Evolutionary conservation across 2,888 invertebrate species (phyloP).

Genomic region (Gisinianus flammeolus): DNA sequence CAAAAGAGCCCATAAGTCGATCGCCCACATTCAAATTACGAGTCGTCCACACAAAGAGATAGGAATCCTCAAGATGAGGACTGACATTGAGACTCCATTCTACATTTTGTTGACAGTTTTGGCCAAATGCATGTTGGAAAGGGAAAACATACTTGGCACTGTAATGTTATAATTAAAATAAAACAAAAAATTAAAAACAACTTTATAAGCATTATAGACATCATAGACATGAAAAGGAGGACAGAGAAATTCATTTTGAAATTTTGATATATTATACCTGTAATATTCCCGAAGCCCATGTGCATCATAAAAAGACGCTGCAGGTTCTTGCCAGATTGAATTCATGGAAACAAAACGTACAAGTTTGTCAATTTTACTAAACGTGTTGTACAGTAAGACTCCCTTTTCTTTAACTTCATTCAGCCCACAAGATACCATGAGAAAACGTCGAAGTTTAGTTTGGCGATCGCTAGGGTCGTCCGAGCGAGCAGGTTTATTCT

Average conservation of each 20-base stretch:
- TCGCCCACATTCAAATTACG: not conserved
- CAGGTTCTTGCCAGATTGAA: not conserved
- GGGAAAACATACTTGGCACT: slow-evolving; percentile 5
- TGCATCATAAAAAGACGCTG: not conserved
- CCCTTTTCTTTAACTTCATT: too few species aligned
- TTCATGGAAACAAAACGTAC: not conserved
- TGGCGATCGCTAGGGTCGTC: too few species aligned
- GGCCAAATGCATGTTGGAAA: not conserved
- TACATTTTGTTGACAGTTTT: not conserved
- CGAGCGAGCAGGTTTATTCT: too few species aligned
- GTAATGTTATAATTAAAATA: not conserved
- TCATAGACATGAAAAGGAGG: not conserved
- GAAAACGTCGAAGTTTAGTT: too few species aligned
- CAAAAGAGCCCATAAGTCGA: not conserved
- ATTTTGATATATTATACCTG: not conserved
- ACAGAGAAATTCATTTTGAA: not conserved
- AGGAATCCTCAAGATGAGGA: not conserved
- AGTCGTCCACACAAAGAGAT: not conserved
- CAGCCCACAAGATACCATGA: too few species aligned
- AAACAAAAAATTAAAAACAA: not conserved
- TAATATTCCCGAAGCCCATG: not conserved
- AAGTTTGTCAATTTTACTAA: not conserved
- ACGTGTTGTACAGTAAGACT: too few species aligned
- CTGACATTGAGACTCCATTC: not conserved
- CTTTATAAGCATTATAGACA: not conserved